Evolutionary conservation across 1,140 invertebrate species (phyloP).

Genomic region (Oryctes rhinoceros): DNA sequence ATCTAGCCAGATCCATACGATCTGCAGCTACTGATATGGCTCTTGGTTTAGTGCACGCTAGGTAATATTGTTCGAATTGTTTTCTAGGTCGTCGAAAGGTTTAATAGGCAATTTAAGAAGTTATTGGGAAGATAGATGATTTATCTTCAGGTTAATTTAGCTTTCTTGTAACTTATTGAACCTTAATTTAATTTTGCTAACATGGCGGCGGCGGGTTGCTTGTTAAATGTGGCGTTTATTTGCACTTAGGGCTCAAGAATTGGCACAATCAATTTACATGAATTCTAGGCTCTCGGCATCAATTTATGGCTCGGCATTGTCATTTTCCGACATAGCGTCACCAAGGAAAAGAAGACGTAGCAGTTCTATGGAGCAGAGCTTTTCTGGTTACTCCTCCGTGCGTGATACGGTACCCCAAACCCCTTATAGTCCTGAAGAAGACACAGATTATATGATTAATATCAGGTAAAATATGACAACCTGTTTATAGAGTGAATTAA

Average conservation of each 20-base stretch:
- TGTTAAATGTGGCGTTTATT: conserved; percentile 15
- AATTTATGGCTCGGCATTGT: conserved; percentile 57
- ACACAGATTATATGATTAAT: conserved; percentile 57
- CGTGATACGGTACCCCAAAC: conserved; percentile 59
- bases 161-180: too few species aligned
- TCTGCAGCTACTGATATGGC: conserved; percentile 94
- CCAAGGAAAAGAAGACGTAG: conserved; percentile 58
- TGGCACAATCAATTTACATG: conserved; percentile 44
- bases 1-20: conserved; percentile 83
- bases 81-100: too few species aligned
- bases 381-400: conserved; percentile 53
- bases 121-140: too few species aligned
- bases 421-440: conserved; percentile 61
- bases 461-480: conserved; percentile 43
- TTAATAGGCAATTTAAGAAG: too few species aligned
- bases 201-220: too few species aligned
- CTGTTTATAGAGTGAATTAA: background rate
- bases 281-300: conserved; percentile 65
- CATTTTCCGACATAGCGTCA: conserved; percentile 56
- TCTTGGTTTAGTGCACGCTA: conserved; percentile 83
- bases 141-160: too few species aligned
- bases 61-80: conserved; percentile 51
- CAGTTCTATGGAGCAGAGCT: conserved; percentile 58
- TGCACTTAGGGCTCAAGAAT: too few species aligned
- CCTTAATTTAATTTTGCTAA: too few species aligned